phyloP scores from a whole-genome alignment of 1,140 invertebrate genomes.

The Cherax destructor region DNA sequence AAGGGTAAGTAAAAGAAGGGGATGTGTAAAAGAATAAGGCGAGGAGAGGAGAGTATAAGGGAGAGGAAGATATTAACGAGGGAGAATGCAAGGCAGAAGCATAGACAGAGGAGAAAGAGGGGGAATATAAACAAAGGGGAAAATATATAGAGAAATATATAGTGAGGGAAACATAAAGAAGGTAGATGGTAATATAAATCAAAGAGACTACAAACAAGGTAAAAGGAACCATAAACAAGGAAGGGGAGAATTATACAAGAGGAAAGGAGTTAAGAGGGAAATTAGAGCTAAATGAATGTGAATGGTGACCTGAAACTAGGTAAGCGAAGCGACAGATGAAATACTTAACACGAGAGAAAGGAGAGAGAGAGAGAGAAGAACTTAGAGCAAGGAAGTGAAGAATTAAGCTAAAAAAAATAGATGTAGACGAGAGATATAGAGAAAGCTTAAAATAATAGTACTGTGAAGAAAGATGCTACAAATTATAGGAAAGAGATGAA shows the following conservation, averaged over 20 bases:
- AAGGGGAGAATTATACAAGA: too few relatives aligned
- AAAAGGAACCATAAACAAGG: too few relatives aligned
- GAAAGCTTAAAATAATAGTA: not conserved
- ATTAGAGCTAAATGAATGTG: not conserved
- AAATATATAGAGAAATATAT: not conserved
- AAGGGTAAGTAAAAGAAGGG: not conserved
- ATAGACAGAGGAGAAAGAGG: too few relatives aligned
- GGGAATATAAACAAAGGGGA: not conserved
- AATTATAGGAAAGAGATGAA: not conserved
- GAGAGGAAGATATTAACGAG: not conserved
- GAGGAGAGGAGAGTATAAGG: not conserved
- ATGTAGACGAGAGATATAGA: not conserved
- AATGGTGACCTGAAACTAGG: too few relatives aligned
- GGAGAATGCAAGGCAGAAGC: too few relatives aligned
- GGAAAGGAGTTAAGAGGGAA: not conserved
- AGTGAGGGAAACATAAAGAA: not conserved
- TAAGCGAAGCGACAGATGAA: too few relatives aligned
- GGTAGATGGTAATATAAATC: too few relatives aligned
- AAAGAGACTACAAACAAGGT: too few relatives aligned
- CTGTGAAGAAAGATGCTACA: too few relatives aligned
- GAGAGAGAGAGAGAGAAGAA: not conserved
- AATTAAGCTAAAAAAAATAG: not conserved
- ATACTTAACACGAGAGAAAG: not conserved
- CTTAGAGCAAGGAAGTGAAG: not conserved
- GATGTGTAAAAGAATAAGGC: not conserved